phyloP scores from a whole-genome alignment of 2,797 vertebrate species.

The Platyrinchus mystaceus region DNA sequence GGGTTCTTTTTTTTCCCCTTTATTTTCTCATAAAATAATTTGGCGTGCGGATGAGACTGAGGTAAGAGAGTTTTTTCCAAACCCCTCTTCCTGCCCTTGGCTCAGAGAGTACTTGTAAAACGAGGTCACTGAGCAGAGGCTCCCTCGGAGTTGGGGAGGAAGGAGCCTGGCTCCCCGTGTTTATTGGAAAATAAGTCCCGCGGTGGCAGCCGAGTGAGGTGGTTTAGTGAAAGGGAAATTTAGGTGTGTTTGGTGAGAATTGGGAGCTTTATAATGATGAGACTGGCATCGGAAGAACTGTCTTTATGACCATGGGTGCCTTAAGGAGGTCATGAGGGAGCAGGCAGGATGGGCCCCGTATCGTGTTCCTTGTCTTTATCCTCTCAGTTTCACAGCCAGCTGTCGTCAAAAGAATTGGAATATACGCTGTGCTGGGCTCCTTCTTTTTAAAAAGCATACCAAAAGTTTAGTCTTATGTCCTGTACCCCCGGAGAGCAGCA shows the following conservation, averaged over 20 bases:
- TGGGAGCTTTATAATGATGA: neutral
- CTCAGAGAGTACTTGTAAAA: neutral
- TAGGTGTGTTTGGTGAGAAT: neutral
- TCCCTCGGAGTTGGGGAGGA: neutral
- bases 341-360: rapidly evolving
- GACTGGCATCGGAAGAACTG: rapidly evolving
- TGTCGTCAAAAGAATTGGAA: neutral
- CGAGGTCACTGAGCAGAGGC: neutral
- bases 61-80: neutral
- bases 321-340: neutral
- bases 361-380: neutral
- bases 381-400: neutral
- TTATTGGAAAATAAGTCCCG: neutral
- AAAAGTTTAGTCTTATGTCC: rapidly evolving
- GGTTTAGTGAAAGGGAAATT: neutral
- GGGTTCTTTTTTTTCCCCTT: rapidly evolving
- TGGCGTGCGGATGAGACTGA: neutral
- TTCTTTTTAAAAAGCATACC: rapidly evolving
- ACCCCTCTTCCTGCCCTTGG: rapidly evolving
- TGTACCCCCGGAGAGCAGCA: rapidly evolving
- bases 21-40: neutral
- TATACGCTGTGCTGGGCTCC: neutral
- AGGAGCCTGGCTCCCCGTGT: neutral
- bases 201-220: neutral
- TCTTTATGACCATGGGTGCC: too few species aligned